phyloP scores from a whole-genome alignment of 2,797 vertebrate genomes.

The Morelia viridis region DNA sequence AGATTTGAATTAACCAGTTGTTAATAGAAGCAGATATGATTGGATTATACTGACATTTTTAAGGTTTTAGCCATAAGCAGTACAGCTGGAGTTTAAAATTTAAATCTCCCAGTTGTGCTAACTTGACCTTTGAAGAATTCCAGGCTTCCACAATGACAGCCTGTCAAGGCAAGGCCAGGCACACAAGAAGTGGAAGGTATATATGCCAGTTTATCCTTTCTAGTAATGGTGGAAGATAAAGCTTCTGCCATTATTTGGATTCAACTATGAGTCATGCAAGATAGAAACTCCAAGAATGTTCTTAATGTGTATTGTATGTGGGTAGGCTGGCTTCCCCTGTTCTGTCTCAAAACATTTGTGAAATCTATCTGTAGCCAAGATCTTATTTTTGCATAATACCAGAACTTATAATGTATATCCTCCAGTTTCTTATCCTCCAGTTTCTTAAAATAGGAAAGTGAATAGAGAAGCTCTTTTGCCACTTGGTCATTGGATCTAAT shows the following conservation, averaged over 20 bases:
- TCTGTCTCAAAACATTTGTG: not conserved
- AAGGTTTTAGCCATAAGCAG: constrained; percentile 3
- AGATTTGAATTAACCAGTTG: not conserved
- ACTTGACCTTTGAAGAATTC: constrained; percentile 36
- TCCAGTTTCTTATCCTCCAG: not conserved
- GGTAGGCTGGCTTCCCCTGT: not conserved
- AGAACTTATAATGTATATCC: not conserved
- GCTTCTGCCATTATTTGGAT: constrained; percentile 27
- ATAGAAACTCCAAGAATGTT: not conserved
- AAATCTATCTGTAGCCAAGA: not conserved
- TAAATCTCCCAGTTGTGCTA: constrained; percentile 17
- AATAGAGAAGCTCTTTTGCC: not conserved
- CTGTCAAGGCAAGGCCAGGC: constrained; percentile 39
- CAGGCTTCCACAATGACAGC: not conserved
- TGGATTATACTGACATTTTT: constrained; percentile 20
- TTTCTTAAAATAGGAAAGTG: not conserved
- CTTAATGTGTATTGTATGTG: not conserved
- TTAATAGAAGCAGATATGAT: not conserved
- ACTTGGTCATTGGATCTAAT: not conserved
- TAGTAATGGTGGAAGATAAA: constrained; percentile 10
- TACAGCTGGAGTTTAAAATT: constrained; percentile 8
- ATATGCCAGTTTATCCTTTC: constrained; percentile 23
- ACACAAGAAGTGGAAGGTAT: constrained; percentile 26
- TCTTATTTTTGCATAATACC: not conserved
- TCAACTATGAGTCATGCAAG: constrained; percentile 7